Conservation (phyloP, 2,888 invertebrate genomes). For the Rhagonycha fulva region DNA sequence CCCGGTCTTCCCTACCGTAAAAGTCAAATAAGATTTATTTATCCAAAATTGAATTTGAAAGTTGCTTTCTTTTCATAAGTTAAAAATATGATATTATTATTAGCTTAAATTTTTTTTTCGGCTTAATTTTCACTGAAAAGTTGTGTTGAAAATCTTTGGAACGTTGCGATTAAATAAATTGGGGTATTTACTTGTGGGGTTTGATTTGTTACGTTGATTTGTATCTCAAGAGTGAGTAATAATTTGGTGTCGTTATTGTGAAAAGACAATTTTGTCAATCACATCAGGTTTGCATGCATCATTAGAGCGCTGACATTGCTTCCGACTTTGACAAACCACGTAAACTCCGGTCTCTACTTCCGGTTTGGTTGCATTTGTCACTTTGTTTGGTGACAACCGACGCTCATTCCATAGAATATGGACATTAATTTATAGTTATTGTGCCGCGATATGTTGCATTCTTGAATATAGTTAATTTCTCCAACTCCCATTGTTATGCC, state of each 20-base stretch:
- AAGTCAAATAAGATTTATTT: no score
- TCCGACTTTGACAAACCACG: slow-evolving; percentile 44
- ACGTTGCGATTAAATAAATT: neutral
- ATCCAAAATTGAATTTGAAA: no score
- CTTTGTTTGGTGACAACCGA: slow-evolving; percentile 31
- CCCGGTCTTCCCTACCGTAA: no score
- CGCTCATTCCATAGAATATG: slow-evolving; percentile 22
- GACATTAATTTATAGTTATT: slow-evolving; percentile 29
- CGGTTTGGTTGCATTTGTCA: slow-evolving; percentile 49
- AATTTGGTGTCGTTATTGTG: slow-evolving; percentile 16
- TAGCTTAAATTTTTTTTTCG: neutral
- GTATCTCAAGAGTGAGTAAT: neutral
- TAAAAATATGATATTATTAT: no score
- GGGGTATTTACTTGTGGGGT: neutral
- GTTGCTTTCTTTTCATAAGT: no score
- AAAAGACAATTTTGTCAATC: slow-evolving; percentile 24
- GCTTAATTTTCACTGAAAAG: neutral
- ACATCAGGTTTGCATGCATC: slow-evolving; percentile 22
- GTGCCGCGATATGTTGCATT: slow-evolving; percentile 22
- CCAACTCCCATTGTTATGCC: slow-evolving; percentile 9
- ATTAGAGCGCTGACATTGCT: slow-evolving; percentile 44
- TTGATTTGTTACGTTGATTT: neutral
- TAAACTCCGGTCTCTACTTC: slow-evolving; percentile 48
- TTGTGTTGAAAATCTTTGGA: neutral
- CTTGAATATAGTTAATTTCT: slow-evolving; percentile 16